These are phyloP conservation scores for Mythimna loreyi DNA, from an alignment of 2,888 invertebrate genomes.

Conservation along the genomic window DNA sequence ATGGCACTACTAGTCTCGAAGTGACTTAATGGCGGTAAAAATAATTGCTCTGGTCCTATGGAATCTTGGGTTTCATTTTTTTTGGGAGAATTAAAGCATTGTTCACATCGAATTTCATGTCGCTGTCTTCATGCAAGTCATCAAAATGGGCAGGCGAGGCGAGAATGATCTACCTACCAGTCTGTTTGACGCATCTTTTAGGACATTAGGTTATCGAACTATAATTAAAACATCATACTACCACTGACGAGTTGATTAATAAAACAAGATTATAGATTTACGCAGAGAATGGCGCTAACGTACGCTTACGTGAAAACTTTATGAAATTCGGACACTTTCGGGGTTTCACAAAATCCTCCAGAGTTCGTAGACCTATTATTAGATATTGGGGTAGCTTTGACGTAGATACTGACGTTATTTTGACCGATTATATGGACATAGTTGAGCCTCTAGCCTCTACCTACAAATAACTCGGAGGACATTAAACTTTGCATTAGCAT, in stretches of 20 bases:
- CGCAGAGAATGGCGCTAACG: constrained; percentile 4
- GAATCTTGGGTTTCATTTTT: background rate
- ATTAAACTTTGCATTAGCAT: background rate
- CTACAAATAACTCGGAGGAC: background rate
- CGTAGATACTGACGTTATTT: constrained; percentile 19
- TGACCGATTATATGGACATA: constrained; percentile 20
- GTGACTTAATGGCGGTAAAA: background rate
- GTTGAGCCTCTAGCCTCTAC: background rate
- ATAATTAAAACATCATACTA: background rate
- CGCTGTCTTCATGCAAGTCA: background rate
- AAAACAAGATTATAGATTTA: constrained; percentile 56
- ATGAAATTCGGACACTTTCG: constrained; percentile 50
- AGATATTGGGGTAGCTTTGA: constrained; percentile 22
- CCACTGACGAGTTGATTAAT: constrained; percentile 23
- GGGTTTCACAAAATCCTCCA: constrained; percentile 58
- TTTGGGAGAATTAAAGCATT: background rate
- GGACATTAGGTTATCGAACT: background rate
- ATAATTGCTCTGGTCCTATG: background rate
- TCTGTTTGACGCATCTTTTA: background rate
- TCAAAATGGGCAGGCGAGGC: no score
- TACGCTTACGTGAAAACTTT: constrained; percentile 41
- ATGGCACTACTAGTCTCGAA: background rate
- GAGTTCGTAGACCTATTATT: constrained; percentile 53
- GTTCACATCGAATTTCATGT: background rate
- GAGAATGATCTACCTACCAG: no score